Percentiles rank a stretch among this genome's conserved stretches.
These are phyloP conservation scores for Pteruthius melanotis DNA, from an alignment of 2,113 vertebrate genomes.

Conservation along the genomic window DNA sequence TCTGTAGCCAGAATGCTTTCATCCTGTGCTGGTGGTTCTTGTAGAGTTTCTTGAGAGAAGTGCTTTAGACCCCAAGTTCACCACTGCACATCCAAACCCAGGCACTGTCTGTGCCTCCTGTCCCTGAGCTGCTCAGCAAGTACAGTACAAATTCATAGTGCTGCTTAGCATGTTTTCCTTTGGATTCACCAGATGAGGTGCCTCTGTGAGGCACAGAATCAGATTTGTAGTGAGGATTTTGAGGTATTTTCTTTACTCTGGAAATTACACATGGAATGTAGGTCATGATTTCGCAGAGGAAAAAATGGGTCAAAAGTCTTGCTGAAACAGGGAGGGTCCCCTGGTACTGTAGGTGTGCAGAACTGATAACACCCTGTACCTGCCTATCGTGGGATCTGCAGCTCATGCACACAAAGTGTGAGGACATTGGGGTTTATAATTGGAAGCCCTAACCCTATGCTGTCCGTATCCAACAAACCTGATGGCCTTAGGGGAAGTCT, in stretches of 20 bases:
- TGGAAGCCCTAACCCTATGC: not conserved
- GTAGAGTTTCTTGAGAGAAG: not conserved
- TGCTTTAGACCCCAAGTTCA: not conserved
- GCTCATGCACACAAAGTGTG: not conserved
- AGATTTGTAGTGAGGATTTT: not conserved
- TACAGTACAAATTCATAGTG: not conserved
- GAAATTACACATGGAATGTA: conserved; percentile 1
- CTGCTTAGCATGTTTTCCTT: not conserved
- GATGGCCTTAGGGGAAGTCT: conserved; percentile 9
- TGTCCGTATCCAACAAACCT: not conserved
- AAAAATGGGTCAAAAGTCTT: conserved; percentile 23
- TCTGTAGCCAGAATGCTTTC: not conserved
- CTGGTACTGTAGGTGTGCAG: not conserved
- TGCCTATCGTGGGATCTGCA: not conserved
- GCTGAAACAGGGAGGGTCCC: not conserved
- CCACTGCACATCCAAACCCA: not conserved
- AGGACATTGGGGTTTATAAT: not conserved
- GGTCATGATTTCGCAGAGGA: not conserved
- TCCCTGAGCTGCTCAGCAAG: not conserved
- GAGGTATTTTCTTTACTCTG: not conserved
- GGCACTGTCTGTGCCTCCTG: not conserved
- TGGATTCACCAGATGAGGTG: not conserved
- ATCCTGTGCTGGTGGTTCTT: not conserved
- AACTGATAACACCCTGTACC: not conserved
- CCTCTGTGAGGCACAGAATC: not conserved